Percentiles rank a stretch among this genome's conserved stretches.
Conservation (phyloP, 1,140 invertebrate genomes). For the Melitaea cinxia region DNA sequence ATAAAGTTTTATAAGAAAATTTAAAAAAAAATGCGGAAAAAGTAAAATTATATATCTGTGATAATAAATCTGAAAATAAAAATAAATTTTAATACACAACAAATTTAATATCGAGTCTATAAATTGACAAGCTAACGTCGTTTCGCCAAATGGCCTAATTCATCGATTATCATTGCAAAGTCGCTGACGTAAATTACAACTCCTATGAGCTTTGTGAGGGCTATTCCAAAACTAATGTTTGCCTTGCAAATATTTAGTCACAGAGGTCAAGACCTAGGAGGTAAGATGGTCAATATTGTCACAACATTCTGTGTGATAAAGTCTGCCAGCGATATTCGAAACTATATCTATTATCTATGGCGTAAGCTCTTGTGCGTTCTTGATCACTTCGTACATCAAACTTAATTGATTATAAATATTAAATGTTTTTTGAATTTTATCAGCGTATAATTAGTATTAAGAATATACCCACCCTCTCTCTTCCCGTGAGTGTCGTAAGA, state of each 20-base stretch:
- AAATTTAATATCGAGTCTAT: not conserved
- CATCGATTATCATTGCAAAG: not conserved
- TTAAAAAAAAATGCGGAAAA: too few relatives aligned
- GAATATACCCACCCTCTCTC: too few relatives aligned
- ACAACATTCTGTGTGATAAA: conserved; percentile 15
- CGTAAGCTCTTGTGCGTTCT: too few relatives aligned
- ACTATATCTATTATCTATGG: not conserved
- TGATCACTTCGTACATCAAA: too few relatives aligned
- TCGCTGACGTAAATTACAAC: not conserved
- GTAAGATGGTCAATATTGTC: conserved; percentile 16
- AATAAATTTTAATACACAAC: too few relatives aligned
- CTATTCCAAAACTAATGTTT: conserved; percentile 19
- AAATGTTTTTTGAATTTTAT: too few relatives aligned
- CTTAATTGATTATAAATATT: too few relatives aligned
- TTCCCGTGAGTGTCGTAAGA: too few relatives aligned
- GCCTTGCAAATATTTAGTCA: conserved; percentile 9
- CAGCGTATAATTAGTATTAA: too few relatives aligned
- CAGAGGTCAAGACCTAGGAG: conserved; percentile 18
- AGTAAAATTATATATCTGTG: too few relatives aligned
- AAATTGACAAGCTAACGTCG: not conserved
- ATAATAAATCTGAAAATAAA: too few relatives aligned
- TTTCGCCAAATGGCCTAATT: not conserved
- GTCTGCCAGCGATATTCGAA: conserved; percentile 6
- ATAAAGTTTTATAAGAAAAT: too few relatives aligned
- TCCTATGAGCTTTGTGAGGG: not conserved